Conservation (phyloP, 2,797 vertebrate genomes). For the Pteropus rufus region DNA sequence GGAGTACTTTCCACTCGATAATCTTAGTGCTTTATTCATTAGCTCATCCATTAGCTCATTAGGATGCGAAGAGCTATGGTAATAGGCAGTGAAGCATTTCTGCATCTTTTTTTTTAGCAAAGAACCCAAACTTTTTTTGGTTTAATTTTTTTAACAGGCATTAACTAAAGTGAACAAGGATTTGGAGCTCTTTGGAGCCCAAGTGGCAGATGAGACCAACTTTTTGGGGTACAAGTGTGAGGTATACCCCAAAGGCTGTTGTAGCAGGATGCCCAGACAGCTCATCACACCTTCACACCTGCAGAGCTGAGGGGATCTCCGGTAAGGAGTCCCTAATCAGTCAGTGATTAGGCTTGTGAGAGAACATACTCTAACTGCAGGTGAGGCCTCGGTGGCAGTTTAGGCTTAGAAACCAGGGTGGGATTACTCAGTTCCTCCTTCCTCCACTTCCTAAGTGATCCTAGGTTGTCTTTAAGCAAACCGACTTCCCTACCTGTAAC, state of each 20-base stretch:
- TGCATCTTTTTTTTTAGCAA: background rate
- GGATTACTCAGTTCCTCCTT: background rate
- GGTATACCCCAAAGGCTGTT: conserved; percentile 79
- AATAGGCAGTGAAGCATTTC: background rate
- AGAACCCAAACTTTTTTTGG: background rate
- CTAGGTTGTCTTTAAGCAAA: background rate
- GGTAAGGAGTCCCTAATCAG: conserved; percentile 87
- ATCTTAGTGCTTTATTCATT: background rate
- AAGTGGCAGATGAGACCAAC: conserved; percentile 80
- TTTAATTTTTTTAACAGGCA: conserved; percentile 51
- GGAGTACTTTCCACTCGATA: background rate
- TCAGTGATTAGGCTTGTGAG: conserved; percentile 83
- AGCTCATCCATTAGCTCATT: background rate
- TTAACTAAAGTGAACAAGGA: conserved; percentile 78
- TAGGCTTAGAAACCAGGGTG: background rate
- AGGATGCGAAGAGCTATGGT: background rate
- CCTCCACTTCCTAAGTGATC: background rate
- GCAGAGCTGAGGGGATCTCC: conserved; percentile 84
- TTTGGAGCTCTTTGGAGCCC: conserved; percentile 85
- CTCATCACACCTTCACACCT: conserved; percentile 84
- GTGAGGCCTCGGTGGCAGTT: conserved; percentile 65
- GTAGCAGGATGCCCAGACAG: conserved; percentile 83
- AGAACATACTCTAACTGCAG: conserved; percentile 86
- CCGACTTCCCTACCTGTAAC: background rate
- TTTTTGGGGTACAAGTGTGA: conserved; percentile 86